Conservation (phyloP, 2,888 invertebrate genomes). For the Scaptomyza flava region DNA sequence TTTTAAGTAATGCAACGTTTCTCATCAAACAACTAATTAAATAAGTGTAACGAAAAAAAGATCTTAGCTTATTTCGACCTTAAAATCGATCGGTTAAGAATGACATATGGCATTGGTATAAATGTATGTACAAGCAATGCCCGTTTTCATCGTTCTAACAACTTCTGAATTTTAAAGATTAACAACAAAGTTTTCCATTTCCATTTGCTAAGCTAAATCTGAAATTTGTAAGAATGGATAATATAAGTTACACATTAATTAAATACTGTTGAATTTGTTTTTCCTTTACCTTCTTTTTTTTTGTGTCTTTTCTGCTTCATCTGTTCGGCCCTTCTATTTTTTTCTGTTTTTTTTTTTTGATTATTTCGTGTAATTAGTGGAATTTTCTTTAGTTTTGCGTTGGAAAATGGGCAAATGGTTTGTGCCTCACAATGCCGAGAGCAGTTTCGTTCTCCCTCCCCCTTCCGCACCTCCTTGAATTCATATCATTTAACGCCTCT, state of each 20-base stretch:
- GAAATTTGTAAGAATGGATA: background rate
- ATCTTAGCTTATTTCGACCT: background rate
- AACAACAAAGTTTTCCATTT: too few relatives aligned
- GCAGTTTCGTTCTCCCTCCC: slow-evolving; percentile 20
- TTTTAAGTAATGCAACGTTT: background rate
- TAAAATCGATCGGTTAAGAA: background rate
- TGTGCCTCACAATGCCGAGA: slow-evolving; percentile 14
- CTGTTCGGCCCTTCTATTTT: background rate
- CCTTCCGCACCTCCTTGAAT: background rate
- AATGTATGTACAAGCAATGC: too few relatives aligned
- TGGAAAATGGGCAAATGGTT: slow-evolving; percentile 30
- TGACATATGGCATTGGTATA: too few relatives aligned
- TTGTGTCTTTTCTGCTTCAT: background rate
- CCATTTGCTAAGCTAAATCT: background rate
- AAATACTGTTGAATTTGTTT: background rate
- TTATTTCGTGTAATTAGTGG: slow-evolving; percentile 37
- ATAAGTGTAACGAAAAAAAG: background rate
- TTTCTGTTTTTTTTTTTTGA: too few relatives aligned
- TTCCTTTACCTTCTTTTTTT: background rate
- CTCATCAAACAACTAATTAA: background rate
- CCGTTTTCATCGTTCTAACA: too few relatives aligned
- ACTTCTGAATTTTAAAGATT: too few relatives aligned
- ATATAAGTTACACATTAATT: background rate
- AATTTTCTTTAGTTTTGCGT: slow-evolving; percentile 12
- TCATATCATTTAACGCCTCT: background rate